Conservation (phyloP, 37 sponge, comb jelly and placozoan genomes). For the Geodia barretti region DNA sequence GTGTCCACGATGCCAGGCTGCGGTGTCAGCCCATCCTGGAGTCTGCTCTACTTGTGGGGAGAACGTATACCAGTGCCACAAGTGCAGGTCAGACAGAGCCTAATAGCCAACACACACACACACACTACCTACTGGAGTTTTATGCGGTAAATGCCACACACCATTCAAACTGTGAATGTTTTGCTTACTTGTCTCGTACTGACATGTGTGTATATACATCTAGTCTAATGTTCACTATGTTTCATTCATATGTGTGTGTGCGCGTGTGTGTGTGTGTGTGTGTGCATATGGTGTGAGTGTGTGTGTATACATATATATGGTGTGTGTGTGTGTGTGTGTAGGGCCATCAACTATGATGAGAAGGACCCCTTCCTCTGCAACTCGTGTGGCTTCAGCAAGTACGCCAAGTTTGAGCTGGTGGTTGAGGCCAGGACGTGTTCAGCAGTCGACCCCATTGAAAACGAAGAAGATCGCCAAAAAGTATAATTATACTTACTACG, state of each 20-base stretch:
- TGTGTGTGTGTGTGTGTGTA: slow-evolving; percentile 18
- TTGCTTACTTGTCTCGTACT: too few relatives aligned
- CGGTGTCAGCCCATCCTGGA: slow-evolving; percentile 89
- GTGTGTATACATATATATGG: too few relatives aligned
- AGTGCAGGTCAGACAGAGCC: slow-evolving; percentile 57
- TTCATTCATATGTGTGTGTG: too few relatives aligned
- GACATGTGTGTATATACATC: too few relatives aligned
- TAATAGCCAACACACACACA: not conserved
- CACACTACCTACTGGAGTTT: too few relatives aligned
- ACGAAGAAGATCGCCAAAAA: slow-evolving; percentile 89
- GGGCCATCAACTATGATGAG: slow-evolving; percentile 96
- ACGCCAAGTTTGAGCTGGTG: slow-evolving; percentile 85
- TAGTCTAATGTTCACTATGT: too few relatives aligned
- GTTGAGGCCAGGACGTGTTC: slow-evolving; percentile 68
- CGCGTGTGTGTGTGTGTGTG: too few relatives aligned
- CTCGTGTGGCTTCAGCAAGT: slow-evolving; percentile 93
- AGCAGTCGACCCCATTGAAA: slow-evolving; percentile 91
- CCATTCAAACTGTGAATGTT: too few relatives aligned
- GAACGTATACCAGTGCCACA: slow-evolving; percentile 97
- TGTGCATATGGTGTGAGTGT: too few relatives aligned
- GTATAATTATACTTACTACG: slow-evolving; percentile 37
- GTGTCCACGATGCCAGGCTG: slow-evolving; percentile 94
- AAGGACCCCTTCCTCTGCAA: slow-evolving; percentile 96
- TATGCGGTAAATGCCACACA: too few relatives aligned
- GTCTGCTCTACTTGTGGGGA: slow-evolving; percentile 94